These are phyloP conservation scores for Camelus bactrianus DNA, from an alignment of 2,113 vertebrate genomes.

Conservation along the genomic window DNA sequence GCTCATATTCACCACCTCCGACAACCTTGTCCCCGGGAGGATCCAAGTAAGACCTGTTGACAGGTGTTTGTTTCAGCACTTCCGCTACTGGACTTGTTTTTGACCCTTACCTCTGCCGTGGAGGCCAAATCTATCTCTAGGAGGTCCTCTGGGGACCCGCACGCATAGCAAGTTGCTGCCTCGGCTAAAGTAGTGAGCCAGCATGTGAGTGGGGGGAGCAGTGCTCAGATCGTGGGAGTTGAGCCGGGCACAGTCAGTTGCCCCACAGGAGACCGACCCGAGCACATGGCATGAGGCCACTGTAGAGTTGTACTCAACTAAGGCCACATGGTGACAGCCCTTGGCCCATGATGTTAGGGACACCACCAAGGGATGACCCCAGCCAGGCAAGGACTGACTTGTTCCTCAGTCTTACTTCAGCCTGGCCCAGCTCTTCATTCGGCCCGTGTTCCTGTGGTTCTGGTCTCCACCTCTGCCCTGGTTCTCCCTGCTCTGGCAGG, in stretches of 20 bases:
- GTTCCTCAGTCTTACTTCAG: neutral
- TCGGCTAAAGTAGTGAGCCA: neutral
- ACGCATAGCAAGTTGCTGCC: neutral
- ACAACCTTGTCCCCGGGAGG: constrained; percentile 95
- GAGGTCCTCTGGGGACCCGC: neutral
- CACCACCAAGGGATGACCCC: neutral
- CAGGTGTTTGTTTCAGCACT: neutral
- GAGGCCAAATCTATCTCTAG: neutral
- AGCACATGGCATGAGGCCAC: neutral
- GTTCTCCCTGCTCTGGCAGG: neutral
- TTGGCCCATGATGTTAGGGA: neutral
- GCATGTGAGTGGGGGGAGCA: neutral
- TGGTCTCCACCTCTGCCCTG: neutral
- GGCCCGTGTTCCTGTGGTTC: neutral
- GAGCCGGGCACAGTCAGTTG: neutral
- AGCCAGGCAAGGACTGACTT: neutral
- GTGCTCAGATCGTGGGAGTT: neutral
- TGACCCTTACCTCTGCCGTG: neutral
- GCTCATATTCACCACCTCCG: constrained; percentile 96
- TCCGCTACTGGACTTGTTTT: neutral
- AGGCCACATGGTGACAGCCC: neutral
- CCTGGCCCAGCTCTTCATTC: neutral
- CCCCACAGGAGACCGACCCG: neutral
- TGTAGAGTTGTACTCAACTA: neutral
- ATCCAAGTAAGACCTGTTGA: constrained; percentile 92